Conservation (phyloP, 1,140 invertebrate genomes). For the Cotesia typhae region DNA sequence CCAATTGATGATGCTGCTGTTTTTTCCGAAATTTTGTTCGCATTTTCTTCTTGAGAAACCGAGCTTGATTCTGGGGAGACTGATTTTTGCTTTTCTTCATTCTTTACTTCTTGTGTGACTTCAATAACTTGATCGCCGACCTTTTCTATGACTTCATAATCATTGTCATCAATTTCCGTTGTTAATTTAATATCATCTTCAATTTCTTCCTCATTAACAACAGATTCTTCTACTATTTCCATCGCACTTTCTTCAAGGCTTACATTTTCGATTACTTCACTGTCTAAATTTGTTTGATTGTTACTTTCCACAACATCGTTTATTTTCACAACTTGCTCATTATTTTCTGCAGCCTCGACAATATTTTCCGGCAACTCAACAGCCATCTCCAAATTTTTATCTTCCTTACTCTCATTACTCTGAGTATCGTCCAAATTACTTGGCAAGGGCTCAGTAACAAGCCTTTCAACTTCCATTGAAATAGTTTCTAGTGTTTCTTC, state of each 20-base stretch:
- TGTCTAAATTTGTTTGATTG: constrained; percentile 18
- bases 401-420: background rate
- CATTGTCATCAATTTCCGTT: constrained; percentile 5
- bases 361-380: background rate
- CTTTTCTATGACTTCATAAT: constrained; percentile 4
- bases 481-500: constrained; percentile 57
- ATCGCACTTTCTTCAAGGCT: no score
- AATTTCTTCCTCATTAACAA: no score
- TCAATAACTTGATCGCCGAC: no score
- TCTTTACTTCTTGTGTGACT: no score
- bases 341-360: background rate
- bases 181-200: constrained; percentile 12
- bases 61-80: background rate
- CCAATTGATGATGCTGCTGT: background rate
- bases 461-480: constrained; percentile 52
- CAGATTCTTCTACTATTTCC: no score
- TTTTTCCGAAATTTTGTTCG: constrained; percentile 7
- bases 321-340: constrained; percentile 9
- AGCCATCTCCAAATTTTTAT: background rate
- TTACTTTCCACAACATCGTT: constrained; percentile 31
- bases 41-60: background rate
- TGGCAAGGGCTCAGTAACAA: constrained; percentile 43
- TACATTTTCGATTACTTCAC: background rate
- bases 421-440: background rate
- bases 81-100: constrained; percentile 24